Conservation (phyloP, 2,113 vertebrate species). For the Crocuta crocuta region DNA sequence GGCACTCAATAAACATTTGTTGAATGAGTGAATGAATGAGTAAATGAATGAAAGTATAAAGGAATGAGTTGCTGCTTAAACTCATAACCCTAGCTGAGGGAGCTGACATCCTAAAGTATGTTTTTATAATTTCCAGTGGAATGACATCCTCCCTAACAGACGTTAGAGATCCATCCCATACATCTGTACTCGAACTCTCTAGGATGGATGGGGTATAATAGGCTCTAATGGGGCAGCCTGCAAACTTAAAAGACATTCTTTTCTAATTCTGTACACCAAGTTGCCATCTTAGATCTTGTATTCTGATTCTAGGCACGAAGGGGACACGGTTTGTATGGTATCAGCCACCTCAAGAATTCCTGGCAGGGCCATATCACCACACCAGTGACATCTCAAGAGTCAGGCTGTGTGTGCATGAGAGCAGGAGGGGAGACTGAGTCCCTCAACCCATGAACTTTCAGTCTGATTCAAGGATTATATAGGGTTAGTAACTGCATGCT, state of each 20-base stretch:
- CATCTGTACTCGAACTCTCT: not conserved
- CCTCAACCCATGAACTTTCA: not conserved
- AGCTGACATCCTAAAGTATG: not conserved
- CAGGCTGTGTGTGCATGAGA: not conserved
- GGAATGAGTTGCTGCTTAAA: not conserved
- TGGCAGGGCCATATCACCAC: not conserved
- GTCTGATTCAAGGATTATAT: not conserved
- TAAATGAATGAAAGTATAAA: not conserved
- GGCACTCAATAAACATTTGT: not conserved
- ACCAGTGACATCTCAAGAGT: not conserved
- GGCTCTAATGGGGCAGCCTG: not conserved
- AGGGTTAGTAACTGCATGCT: not conserved
- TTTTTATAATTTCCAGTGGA: not conserved
- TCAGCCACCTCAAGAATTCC: not conserved
- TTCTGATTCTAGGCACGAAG: not conserved
- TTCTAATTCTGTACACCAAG: not conserved
- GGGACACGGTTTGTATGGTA: not conserved
- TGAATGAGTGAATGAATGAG: not conserved
- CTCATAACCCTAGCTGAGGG: not conserved
- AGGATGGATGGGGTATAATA: not conserved
- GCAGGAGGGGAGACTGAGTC: not conserved
- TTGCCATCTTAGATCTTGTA: not conserved
- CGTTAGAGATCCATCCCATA: not conserved
- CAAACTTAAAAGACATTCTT: not conserved
- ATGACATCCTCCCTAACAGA: not conserved